Evolutionary conservation across 2,113 vertebrate genomes (phyloP).

Genomic region (Orientallactaga bullata): DNA sequence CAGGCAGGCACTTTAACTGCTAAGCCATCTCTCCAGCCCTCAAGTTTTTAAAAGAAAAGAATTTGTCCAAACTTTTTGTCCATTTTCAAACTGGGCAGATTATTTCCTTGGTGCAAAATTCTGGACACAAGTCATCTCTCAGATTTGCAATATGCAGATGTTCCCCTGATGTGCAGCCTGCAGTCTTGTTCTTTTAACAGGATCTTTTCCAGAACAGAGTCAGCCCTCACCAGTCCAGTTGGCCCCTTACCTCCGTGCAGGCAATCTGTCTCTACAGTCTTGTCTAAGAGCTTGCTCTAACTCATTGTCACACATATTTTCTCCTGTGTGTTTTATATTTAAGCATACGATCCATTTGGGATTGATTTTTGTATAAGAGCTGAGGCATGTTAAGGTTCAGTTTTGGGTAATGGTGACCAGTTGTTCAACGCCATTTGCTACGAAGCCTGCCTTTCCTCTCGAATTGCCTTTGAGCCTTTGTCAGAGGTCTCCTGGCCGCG

Average conservation of each 20-base stretch:
- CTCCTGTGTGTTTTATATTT: not conserved
- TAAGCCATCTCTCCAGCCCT: no score
- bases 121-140: not conserved
- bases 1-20: no score
- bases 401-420: not conserved
- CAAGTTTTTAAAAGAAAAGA: no score
- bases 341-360: not conserved
- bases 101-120: not conserved
- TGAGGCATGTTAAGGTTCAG: not conserved
- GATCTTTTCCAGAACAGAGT: not conserved
- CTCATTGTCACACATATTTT: not conserved
- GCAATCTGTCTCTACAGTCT: not conserved
- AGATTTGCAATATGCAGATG: not conserved
- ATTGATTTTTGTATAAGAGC: not conserved
- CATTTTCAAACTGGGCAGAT: not conserved
- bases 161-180: not conserved
- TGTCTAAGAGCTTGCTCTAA: not conserved
- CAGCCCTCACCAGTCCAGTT: not conserved
- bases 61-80: not conserved
- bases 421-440: not conserved
- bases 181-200: not conserved
- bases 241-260: not conserved
- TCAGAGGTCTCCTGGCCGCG: not conserved
- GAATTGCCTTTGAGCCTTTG: not conserved
- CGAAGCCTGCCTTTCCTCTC: not conserved